phyloP scores from a whole-genome alignment of 2,113 vertebrate species.

The Chiloscyllium plagiosum region DNA sequence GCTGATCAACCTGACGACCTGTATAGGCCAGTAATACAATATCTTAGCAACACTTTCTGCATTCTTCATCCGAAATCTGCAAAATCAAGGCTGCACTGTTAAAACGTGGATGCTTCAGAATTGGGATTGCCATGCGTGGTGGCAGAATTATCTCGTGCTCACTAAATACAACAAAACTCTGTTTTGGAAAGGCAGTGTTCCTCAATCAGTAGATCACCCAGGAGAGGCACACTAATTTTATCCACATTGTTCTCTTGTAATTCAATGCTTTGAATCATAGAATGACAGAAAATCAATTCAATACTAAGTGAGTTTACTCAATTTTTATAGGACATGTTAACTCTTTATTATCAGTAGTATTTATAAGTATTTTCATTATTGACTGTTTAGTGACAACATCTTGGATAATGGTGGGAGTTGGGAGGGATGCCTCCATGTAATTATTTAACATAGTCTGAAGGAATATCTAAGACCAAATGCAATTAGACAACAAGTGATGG shows the following conservation, averaged over 20 bases:
- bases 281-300: slow-evolving; percentile 26
- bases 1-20: neutral
- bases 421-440: no score
- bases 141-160: neutral
- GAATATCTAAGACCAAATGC: no score
- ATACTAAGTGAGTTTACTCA: neutral
- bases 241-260: slow-evolving; percentile 2
- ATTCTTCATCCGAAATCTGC: no score
- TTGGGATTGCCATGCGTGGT: neutral
- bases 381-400: neutral
- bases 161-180: neutral
- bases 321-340: neutral
- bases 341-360: neutral
- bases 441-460: no score
- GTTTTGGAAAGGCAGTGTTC: neutral
- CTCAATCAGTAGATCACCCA: neutral
- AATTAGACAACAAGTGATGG: no score
- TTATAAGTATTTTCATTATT: neutral
- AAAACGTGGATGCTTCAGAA: neutral
- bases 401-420: no score
- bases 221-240: slow-evolving; percentile 20
- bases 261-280: slow-evolving; percentile 17
- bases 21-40: no score
- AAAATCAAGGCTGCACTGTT: neutral
- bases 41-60: neutral